Evolutionary conservation across 2,113 vertebrate genomes (phyloP).

Genomic region (Sitta europaea): DNA sequence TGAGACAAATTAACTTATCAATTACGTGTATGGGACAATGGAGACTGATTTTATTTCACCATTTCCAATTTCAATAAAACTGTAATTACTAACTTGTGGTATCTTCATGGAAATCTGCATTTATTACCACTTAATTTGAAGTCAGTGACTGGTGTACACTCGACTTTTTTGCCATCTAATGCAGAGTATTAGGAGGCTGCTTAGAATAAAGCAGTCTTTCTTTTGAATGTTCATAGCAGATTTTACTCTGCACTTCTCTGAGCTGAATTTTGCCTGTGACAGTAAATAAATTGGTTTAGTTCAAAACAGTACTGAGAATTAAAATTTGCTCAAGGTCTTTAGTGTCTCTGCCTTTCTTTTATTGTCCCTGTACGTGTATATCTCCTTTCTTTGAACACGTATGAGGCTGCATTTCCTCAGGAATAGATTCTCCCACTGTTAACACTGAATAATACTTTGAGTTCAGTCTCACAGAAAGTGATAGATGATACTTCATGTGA

Average conservation of each 20-base stretch:
- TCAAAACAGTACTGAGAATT: constrained; percentile 36
- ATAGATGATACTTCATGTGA: background rate
- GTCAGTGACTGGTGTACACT: constrained; percentile 49
- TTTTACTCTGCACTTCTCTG: constrained; percentile 19
- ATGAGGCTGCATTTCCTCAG: background rate
- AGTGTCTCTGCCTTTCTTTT: background rate
- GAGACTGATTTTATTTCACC: constrained; percentile 71
- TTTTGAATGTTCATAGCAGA: background rate
- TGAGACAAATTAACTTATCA: constrained; percentile 83
- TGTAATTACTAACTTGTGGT: constrained; percentile 66
- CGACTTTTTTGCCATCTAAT: constrained; percentile 45
- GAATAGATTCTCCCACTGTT: background rate
- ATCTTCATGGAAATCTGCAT: constrained; percentile 72
- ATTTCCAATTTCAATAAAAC: constrained; percentile 73
- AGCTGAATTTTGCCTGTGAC: constrained; percentile 38
- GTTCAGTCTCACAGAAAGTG: background rate
- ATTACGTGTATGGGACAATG: constrained; percentile 68
- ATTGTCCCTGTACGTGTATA: background rate
- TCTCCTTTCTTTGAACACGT: background rate
- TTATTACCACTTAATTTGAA: constrained; percentile 73
- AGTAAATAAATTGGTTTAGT: constrained; percentile 25
- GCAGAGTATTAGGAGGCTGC: background rate
- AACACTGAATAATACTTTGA: background rate
- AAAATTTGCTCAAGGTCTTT: constrained; percentile 30
- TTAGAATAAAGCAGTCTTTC: constrained; percentile 39